Evolutionary conservation across 2,797 vertebrate genomes (phyloP).

Genomic region (Gorsachius magnificus): DNA sequence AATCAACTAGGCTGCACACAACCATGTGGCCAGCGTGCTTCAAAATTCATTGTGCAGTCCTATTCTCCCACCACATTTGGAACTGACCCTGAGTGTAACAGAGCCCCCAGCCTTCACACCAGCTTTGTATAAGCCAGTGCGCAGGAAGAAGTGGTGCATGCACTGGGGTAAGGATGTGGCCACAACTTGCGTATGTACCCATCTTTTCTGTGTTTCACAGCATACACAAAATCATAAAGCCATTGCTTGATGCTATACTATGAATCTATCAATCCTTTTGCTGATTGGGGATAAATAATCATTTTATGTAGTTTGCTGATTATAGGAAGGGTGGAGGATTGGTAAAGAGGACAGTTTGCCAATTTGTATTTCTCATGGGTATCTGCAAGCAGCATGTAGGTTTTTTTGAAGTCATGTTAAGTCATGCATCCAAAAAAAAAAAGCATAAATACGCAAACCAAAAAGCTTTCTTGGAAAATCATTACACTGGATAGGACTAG

Average conservation of each 20-base stretch:
- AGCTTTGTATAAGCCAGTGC: neutral
- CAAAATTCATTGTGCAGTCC: neutral
- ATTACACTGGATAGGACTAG: neutral
- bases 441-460: neutral
- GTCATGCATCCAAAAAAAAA: neutral
- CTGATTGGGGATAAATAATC: neutral
- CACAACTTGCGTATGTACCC: fast-evolving
- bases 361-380: neutral
- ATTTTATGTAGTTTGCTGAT: neutral
- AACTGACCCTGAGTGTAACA: fast-evolving
- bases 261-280: neutral
- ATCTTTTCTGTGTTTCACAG: neutral
- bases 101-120: neutral
- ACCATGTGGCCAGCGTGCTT: fast-evolving
- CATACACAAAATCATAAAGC: neutral
- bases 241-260: neutral
- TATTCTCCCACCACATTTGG: neutral
- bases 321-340: neutral
- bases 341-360: neutral
- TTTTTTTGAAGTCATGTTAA: neutral
- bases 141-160: neutral
- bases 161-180: neutral
- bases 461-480: neutral
- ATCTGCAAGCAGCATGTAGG: fast-evolving
- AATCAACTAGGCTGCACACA: neutral